Evolutionary conservation across 2,797 vertebrate species (phyloP).

Genomic region (Rhinoraja longicauda): DNA sequence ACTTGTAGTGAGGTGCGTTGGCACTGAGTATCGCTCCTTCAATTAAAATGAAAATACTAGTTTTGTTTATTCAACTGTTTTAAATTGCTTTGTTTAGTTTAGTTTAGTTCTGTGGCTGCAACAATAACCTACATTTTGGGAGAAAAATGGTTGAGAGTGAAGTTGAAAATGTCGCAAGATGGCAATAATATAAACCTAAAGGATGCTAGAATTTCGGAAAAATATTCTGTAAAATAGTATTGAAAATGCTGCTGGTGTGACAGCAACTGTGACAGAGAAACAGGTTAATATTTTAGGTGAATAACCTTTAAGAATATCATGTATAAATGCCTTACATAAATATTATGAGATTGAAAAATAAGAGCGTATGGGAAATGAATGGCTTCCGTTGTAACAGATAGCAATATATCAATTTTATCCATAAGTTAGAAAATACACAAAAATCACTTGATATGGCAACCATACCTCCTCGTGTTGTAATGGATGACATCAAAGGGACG

Average conservation of each 20-base stretch:
- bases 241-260: too few species aligned
- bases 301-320: background rate
- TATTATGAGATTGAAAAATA: background rate
- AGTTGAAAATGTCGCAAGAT: background rate
- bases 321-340: background rate
- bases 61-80: background rate
- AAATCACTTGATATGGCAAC: too few species aligned
- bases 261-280: too few species aligned
- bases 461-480: too few species aligned
- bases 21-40: background rate
- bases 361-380: too few species aligned
- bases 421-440: too few species aligned
- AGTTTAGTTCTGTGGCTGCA: background rate
- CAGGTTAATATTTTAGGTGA: too few species aligned
- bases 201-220: too few species aligned
- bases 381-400: too few species aligned
- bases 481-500: too few species aligned
- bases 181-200: background rate
- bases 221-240: too few species aligned
- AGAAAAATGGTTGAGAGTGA: background rate
- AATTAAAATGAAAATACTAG: background rate
- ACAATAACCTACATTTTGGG: background rate
- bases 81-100: background rate
- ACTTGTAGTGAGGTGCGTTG: background rate
- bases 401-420: too few species aligned